Evolutionary conservation across 2,888 invertebrate species (phyloP), one percentile per base, ranked within the genome.

Genomic region (Eurytoma californica): DNA sequence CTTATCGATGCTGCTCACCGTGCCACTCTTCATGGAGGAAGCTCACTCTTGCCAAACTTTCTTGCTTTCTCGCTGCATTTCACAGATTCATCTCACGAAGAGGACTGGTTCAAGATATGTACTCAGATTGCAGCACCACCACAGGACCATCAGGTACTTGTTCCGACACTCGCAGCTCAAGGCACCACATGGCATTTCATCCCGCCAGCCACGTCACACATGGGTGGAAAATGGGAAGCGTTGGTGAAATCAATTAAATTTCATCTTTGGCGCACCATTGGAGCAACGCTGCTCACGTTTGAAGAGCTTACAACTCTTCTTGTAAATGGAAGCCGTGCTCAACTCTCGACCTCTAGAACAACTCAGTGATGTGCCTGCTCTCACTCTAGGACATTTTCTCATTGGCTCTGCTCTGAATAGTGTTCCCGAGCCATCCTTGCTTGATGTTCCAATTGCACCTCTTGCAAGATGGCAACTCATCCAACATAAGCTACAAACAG

Each of bases 381-480:
- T n/a, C n/a, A n/a, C n/a, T n/a, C n/a, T n/a, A n/a, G n/a, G n/a
- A n/a, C 72, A 58, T 58, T 86, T 87, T 76, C 79, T 89, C 3
- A 81, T 87, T 16, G 86, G 84, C n/a, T 49, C 51, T 30, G 70
- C 87, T 7, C 74, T 85, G 0, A 72, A 57, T 5, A 63, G 70
- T 0, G 57, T 86, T 0, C 86, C 86, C 12, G 84, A 85, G 55
- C 84, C 85, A 2, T 57, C 80, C 4, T 30, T 86, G 0, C 13
- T 58, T 0, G 82, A 85, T 3, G 7, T 82, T 2, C 77, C 83
- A 0, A 18, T 63, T 0, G 75, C 82, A 30, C 82, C 83, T 3
- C 79, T 86, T 0, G 69, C 80, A 5, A 79, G 84, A 20, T 89
- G 86, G 86, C 76, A 80, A 30, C 72, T 53, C 53, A 30, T 30